Evolutionary conservation across 1,140 invertebrate genomes (phyloP).

Genomic region (Rhynchophorus ferrugineus): DNA sequence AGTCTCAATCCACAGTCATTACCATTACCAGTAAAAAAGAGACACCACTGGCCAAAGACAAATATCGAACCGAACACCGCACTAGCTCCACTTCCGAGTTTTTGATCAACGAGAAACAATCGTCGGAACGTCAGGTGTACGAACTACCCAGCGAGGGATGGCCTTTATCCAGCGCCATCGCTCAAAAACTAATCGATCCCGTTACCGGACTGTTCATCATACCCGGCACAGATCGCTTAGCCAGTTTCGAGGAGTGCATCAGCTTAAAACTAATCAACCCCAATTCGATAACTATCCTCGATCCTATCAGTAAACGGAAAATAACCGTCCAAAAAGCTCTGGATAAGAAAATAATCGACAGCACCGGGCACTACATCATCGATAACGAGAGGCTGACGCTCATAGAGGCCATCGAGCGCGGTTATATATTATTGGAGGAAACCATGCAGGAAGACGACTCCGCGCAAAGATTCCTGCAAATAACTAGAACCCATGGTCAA

Average conservation of each 20-base stretch:
- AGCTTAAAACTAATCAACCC: constrained; percentile 78
- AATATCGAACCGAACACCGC: constrained; percentile 32
- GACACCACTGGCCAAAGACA: constrained; percentile 10
- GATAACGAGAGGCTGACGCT: constrained; percentile 56
- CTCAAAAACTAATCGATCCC: constrained; percentile 70
- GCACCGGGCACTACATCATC: constrained; percentile 63
- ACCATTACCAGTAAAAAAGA: constrained; percentile 27
- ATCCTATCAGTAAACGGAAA: constrained; percentile 61
- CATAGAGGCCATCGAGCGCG: constrained; percentile 68
- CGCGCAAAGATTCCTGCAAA: constrained; percentile 51
- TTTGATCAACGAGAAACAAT: constrained; percentile 42
- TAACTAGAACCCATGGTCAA: constrained; percentile 54
- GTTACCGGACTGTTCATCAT: constrained; percentile 77
- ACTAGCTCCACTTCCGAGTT: constrained; percentile 38
- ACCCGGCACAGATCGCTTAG: constrained; percentile 73
- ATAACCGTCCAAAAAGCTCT: constrained; percentile 66
- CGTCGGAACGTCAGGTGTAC: constrained; percentile 49
- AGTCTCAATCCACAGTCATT: constrained; percentile 23
- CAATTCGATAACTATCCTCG: constrained; percentile 68
- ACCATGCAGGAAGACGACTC: constrained; percentile 40
- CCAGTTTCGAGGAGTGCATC: constrained; percentile 83
- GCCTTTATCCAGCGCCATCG: constrained; percentile 69
- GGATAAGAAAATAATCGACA: constrained; percentile 70
- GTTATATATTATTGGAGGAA: constrained; percentile 56
- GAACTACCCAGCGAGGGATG: constrained; percentile 77